Evolutionary conservation across 2,797 vertebrate genomes (phyloP).

Genomic region (Lateolabrax maculatus): DNA sequence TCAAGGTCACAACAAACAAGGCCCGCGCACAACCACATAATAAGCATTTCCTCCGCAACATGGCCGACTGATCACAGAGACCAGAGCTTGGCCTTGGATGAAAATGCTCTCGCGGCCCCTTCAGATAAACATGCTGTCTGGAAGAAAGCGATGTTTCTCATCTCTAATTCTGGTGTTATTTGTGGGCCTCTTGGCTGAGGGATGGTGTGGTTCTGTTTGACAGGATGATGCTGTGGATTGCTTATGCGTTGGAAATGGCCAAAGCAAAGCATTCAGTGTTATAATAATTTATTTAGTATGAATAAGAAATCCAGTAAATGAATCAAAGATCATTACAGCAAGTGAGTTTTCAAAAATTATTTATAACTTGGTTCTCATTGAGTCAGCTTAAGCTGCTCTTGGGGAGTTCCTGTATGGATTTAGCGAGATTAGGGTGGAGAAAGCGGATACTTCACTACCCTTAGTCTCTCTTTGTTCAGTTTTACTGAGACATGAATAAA

Average conservation of each 20-base stretch:
- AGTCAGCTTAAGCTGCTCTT: conserved; percentile 25
- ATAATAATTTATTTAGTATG: neutral
- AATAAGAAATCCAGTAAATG: conserved; percentile 12
- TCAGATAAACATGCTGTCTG: conserved; percentile 70
- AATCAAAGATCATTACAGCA: conserved; percentile 24
- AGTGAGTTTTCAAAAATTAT: conserved; percentile 16
- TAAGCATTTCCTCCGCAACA: conserved; percentile 79
- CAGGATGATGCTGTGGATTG: conserved; percentile 24
- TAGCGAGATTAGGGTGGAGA: conserved; percentile 38
- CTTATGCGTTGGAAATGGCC: conserved; percentile 4
- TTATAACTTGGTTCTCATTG: conserved; percentile 10
- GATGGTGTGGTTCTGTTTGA: conserved; percentile 10
- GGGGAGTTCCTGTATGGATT: conserved; percentile 47
- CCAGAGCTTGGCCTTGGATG: conserved; percentile 66
- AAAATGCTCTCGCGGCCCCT: conserved; percentile 56
- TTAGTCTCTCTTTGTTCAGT: conserved; percentile 41
- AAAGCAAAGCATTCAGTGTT: conserved; percentile 19
- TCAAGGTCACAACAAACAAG: conserved; percentile 83
- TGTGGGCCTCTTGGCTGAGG: conserved; percentile 49
- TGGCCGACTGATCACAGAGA: conserved; percentile 74
- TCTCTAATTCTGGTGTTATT: conserved; percentile 61
- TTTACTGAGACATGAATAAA: conserved; percentile 36
- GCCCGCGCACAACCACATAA: conserved; percentile 73
- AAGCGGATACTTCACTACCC: conserved; percentile 20
- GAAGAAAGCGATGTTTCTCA: conserved; percentile 46